Conservation (phyloP, 2,113 vertebrate genomes). For the Albula goreensis region DNA sequence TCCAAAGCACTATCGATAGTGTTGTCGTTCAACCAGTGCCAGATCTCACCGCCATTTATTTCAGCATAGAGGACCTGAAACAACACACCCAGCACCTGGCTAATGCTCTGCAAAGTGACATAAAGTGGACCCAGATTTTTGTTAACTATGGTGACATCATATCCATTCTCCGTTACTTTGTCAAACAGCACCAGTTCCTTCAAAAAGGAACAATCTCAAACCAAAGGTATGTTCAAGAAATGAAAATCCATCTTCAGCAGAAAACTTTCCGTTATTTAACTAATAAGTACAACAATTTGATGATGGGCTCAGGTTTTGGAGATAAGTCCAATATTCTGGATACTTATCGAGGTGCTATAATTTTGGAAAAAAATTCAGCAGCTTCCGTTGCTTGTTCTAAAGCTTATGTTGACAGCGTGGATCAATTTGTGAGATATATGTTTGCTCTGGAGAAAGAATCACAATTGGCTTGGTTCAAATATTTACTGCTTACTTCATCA, state of each 20-base stretch:
- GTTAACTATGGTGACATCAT: constrained; percentile 11
- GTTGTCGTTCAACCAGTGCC: constrained; percentile 17
- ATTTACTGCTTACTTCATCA: background rate
- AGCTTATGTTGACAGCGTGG: background rate
- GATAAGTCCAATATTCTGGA: constrained; percentile 12
- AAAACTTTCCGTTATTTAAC: background rate
- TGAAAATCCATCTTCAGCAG: background rate
- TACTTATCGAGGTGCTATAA: background rate
- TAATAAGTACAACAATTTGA: too few relatives aligned
- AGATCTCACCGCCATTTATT: constrained; percentile 18
- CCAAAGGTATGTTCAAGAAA: background rate
- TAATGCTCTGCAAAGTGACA: background rate
- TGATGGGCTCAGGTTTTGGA: background rate
- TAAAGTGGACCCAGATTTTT: constrained; percentile 8
- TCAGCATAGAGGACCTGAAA: constrained; percentile 11
- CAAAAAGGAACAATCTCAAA: background rate
- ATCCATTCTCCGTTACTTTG: background rate
- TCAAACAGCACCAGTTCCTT: background rate
- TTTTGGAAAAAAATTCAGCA: background rate
- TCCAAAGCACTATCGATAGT: background rate
- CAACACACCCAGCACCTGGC: background rate
- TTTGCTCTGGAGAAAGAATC: constrained; percentile 24
- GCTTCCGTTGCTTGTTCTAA: background rate
- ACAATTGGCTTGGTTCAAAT: constrained; percentile 3
- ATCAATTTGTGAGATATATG: constrained; percentile 16